Evolutionary conservation across 2,888 invertebrate genomes (phyloP).

Genomic region (Callosobruchus maculatus): DNA sequence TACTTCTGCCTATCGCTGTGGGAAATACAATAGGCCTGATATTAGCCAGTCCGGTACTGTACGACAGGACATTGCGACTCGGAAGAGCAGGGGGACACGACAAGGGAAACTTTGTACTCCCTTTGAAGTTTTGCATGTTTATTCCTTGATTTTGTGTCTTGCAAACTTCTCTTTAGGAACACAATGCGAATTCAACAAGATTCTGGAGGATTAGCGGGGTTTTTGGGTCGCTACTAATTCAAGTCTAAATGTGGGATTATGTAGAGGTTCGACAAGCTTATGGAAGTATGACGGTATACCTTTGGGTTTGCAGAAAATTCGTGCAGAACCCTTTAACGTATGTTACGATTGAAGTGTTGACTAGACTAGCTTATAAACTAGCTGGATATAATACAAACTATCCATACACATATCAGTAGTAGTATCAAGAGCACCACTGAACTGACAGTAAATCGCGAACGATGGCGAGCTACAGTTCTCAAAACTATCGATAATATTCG

Average conservation of each 20-base stretch:
- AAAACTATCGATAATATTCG: too few relatives aligned
- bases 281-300: neutral
- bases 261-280: neutral
- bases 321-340: too few relatives aligned
- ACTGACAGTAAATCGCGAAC: too few relatives aligned
- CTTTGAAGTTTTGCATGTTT: constrained; percentile 27
- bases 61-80: neutral
- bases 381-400: too few relatives aligned
- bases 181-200: neutral
- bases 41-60: neutral
- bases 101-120: neutral
- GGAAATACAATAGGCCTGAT: too few relatives aligned
- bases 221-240: neutral
- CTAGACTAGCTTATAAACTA: too few relatives aligned
- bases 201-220: neutral
- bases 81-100: neutral
- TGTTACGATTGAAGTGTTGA: too few relatives aligned
- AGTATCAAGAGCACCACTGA: too few relatives aligned
- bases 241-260: neutral
- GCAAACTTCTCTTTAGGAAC: constrained; percentile 14
- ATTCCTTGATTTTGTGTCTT: constrained; percentile 32
- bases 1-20: too few relatives aligned
- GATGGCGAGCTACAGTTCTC: too few relatives aligned
- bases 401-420: too few relatives aligned
- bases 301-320: too few relatives aligned